Evolutionary conservation across 2,113 vertebrate genomes (phyloP).

Genomic region (Acrocephalus kingi): DNA sequence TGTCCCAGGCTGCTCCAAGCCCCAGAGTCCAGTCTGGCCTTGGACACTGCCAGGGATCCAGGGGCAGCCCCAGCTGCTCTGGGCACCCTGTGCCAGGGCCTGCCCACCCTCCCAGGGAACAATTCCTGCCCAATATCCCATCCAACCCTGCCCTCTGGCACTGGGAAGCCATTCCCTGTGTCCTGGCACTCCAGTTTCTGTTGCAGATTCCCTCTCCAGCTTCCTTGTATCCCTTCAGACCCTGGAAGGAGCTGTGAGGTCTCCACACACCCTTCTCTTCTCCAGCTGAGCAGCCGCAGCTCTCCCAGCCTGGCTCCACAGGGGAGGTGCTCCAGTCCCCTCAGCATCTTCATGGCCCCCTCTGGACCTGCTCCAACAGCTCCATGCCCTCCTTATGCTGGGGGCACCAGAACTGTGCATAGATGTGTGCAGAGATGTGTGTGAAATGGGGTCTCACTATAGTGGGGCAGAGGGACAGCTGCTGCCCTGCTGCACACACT

Average conservation of each 20-base stretch:
- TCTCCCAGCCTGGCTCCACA: neutral
- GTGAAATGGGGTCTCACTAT: neutral
- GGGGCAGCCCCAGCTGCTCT: neutral
- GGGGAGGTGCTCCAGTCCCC: neutral
- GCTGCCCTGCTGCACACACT: neutral
- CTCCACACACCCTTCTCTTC: no score
- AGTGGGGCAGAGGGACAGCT: neutral
- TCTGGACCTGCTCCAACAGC: neutral
- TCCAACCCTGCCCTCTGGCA: neutral
- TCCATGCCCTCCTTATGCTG: neutral
- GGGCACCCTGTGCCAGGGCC: neutral
- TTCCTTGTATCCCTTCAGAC: no score
- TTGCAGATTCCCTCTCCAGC: no score
- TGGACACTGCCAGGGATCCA: neutral
- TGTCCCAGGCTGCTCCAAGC: neutral
- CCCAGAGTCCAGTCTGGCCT: accelerated
- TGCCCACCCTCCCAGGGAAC: neutral
- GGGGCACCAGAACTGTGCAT: neutral
- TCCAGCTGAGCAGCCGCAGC: no score
- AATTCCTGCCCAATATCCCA: neutral
- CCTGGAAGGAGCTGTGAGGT: no score
- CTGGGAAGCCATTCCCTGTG: no score
- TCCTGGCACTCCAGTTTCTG: no score
- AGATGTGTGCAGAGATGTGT: no score
- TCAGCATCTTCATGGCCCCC: neutral